Base-by-base conservation (phyloP, 2,113 vertebrate species). In the Eptesicus fuscus region DNA sequence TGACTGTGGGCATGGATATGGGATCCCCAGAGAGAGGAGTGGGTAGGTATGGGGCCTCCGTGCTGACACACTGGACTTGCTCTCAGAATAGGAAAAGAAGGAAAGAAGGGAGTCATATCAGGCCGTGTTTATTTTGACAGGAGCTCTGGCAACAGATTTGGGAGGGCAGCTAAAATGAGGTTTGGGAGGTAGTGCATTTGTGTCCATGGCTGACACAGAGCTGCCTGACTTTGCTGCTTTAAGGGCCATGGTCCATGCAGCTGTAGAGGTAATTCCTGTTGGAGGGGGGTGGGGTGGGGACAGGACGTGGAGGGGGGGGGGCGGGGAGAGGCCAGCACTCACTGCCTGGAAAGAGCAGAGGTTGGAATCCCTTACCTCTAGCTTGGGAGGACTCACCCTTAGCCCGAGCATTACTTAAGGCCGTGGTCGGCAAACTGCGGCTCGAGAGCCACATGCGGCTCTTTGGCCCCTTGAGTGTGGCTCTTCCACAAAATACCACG, bases 271-370 rank as follows among this genome's bases (percentile, higher is more conserved):
- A 63, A 3, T 83, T 69, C 37, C 30, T 32, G 53, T 23, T 82
- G 16, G 2, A 51, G 49, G 4, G 0, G 13, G 30, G 20, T 2
- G 7, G 67, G 6, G n/a, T n/a, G 3, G 53, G 22, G 56, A 25
- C 51, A 23, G 14, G 2, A 20, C n/a, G n/a, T 49, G 16, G 0
- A 7, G 37, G 7, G 1, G 4, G 17, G 16, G 0, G 11, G 5
- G n/a, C 20, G 12, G 1, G 7, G 61, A 59, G 71, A 59, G 12
- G 20, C n/a, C 32, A 69, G 37, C 17, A 23, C 18, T 61, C 56
- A 20, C 40, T 63, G 35, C 67, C n/a, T n/a, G 25, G 73, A 49
- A 93, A 87, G 51, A 77, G 28, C 44, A 0, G 42, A 94, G 78
- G 65, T 70, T 61, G 51, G 35, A 70, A 40, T 35, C 56, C 73